Conservation (phyloP, 2,888 invertebrate species). For the Synanthedon myopaeformis region DNA sequence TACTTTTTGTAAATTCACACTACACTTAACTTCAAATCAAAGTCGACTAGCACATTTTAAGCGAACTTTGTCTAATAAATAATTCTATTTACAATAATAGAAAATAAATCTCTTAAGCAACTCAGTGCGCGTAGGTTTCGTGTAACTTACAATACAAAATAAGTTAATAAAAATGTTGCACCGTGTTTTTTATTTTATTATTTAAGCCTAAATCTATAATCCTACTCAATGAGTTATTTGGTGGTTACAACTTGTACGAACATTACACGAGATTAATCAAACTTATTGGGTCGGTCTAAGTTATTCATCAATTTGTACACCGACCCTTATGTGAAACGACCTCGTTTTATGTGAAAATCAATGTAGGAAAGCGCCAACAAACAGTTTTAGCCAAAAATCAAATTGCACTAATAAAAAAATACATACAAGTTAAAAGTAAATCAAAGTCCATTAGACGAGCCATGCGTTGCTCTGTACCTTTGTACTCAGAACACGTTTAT, state of each 20-base stretch:
- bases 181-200: no score
- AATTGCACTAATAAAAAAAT: conserved; percentile 31
- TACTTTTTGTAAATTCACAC: no score
- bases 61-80: no score
- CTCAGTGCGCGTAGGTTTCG: no score
- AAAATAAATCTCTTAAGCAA: no score
- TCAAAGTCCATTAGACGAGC: conserved; percentile 23
- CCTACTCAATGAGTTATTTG: conserved; percentile 58
- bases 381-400: conserved; percentile 20
- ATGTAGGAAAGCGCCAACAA: conserved; percentile 22
- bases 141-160: no score
- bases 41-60: no score
- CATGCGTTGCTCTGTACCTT: conserved; percentile 28
- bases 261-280: conserved; percentile 51
- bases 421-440: conserved; percentile 10
- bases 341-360: conserved; percentile 11
- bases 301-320: conserved; percentile 7
- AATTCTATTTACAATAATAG: no score
- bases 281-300: conserved; percentile 11
- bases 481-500: conserved; percentile 11
- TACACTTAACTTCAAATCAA: no score
- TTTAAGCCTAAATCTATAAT: conserved; percentile 4
- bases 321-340: background rate
- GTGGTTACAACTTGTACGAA: conserved; percentile 65
- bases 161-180: no score